These are phyloP conservation scores for Acrobasis repandana DNA, from an alignment of 2,888 invertebrate genomes.

Conservation along the genomic window DNA sequence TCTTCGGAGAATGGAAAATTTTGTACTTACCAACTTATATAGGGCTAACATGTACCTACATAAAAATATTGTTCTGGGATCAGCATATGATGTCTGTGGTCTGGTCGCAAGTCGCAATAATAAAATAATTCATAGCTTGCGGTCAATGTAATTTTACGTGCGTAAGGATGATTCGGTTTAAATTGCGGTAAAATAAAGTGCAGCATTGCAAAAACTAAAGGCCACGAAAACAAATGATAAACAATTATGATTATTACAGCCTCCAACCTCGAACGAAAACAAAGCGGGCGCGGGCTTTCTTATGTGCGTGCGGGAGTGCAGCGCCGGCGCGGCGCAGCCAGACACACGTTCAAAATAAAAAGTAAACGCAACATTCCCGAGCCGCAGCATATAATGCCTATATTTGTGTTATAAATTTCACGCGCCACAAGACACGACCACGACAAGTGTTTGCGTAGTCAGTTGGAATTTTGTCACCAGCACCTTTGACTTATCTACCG, in stretches of 20 bases:
- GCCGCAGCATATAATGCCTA: slow-evolving; percentile 47
- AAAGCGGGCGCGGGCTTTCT: slow-evolving; percentile 27
- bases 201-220: slow-evolving; percentile 24
- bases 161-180: slow-evolving; percentile 9
- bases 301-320: slow-evolving; percentile 28
- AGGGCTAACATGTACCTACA: no score
- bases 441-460: slow-evolving; percentile 60
- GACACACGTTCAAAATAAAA: slow-evolving; percentile 56
- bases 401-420: slow-evolving; percentile 72
- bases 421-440: slow-evolving; percentile 58
- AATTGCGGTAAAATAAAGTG: slow-evolving; percentile 18
- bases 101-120: background rate
- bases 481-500: slow-evolving; percentile 28
- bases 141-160: slow-evolving; percentile 15
- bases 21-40: no score
- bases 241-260: slow-evolving; percentile 34
- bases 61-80: no score
- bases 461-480: slow-evolving; percentile 58
- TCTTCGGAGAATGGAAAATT: no score
- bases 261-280: slow-evolving; percentile 31
- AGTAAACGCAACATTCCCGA: slow-evolving; percentile 63
- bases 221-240: slow-evolving; percentile 34
- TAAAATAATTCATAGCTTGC: slow-evolving; percentile 10
- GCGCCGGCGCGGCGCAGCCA: slow-evolving; percentile 7
- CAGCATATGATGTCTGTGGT: background rate